phyloP scores from a whole-genome alignment of 2,888 invertebrate species.

The Mesoligia furuncula region DNA sequence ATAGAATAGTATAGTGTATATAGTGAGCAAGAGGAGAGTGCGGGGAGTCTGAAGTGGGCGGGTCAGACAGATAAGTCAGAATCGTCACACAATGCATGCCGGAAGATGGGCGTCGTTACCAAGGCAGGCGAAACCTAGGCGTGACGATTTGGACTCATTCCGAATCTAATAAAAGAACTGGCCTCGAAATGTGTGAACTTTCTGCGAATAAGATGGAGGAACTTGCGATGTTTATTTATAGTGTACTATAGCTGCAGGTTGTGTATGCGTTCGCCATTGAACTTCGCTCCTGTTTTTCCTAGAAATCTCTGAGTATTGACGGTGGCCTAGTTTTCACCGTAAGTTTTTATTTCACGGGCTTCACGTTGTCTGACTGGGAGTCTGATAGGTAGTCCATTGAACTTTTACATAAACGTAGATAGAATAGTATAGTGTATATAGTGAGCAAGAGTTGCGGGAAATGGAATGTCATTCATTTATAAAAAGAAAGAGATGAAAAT shows the following conservation, averaged over 20 bases:
- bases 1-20: not conserved
- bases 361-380: not conserved
- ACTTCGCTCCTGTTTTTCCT: not conserved
- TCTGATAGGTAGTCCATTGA: not conserved
- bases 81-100: no score
- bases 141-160: no score
- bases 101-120: no score
- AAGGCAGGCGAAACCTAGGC: no score
- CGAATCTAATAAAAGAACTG: no score
- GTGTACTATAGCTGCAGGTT: not conserved
- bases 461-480: not conserved
- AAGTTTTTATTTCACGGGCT: constrained; percentile 10
- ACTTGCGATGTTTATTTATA: not conserved
- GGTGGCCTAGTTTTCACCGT: not conserved
- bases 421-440: not conserved
- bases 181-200: not conserved
- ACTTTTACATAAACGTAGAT: not conserved
- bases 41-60: no score
- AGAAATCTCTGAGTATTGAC: not conserved
- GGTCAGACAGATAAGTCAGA: no score
- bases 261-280: constrained; percentile 1
- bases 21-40: no score
- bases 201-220: not conserved
- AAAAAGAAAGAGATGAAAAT: not conserved
- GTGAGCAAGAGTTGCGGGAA: not conserved